A percentile compares a stretch with the other conserved stretches of the same genome.
Conservation (phyloP, 2,888 invertebrate species). For the Acanthacorydalis orientalis region DNA sequence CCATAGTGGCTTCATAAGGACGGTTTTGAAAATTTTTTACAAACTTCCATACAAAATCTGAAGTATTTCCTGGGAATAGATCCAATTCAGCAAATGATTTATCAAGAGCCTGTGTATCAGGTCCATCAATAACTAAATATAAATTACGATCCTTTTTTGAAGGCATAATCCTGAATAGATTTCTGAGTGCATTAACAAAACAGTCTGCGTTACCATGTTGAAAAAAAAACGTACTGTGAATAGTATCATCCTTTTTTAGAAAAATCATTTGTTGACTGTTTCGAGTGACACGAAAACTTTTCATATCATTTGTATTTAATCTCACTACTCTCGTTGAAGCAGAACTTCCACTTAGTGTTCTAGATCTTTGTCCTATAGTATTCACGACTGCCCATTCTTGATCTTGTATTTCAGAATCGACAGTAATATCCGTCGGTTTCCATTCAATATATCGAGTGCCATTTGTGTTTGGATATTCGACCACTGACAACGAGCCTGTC, state of each 20-base stretch:
- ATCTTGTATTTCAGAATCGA: constrained; percentile 60
- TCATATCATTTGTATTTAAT: constrained; percentile 42
- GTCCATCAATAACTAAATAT: constrained; percentile 50
- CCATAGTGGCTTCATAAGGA: constrained; percentile 70
- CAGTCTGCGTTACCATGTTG: constrained; percentile 74
- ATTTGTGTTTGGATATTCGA: constrained; percentile 35
- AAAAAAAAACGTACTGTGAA: constrained; percentile 70
- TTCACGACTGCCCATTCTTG: constrained; percentile 77
- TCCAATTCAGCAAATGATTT: constrained; percentile 78
- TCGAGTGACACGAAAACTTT: constrained; percentile 41
- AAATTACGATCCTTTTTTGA: constrained; percentile 54
- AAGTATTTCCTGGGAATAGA: constrained; percentile 54
- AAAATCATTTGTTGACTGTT: constrained; percentile 41
- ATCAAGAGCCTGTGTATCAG: constrained; percentile 51
- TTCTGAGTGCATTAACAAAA: constrained; percentile 45
- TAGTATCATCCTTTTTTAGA: constrained; percentile 51
- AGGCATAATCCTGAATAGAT: constrained; percentile 44
- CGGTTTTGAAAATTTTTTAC: constrained; percentile 41
- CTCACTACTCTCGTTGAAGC: constrained; percentile 30
- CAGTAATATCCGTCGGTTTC: constrained; percentile 64
- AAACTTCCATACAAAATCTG: constrained; percentile 48
- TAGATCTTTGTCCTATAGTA: constrained; percentile 46
- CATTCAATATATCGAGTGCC: constrained; percentile 46
- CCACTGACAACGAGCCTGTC: constrained; percentile 51
- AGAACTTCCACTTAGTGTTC: constrained; percentile 38